phyloP scores from a whole-genome alignment of 2,888 invertebrate species.

The Atrina japonica region DNA sequence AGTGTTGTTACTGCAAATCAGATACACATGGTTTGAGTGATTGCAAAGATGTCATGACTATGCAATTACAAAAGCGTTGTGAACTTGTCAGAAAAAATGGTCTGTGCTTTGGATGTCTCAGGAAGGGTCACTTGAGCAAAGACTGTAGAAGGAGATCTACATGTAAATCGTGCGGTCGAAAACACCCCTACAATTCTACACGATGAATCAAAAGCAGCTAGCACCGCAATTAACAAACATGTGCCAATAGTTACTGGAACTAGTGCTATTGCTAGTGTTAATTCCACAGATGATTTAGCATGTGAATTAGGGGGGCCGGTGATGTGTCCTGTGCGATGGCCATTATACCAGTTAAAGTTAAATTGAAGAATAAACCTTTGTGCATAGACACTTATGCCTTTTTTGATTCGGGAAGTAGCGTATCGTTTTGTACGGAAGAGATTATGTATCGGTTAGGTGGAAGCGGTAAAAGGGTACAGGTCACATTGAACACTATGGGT shows the following conservation, averaged over 20 bases:
- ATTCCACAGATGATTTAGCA: not conserved
- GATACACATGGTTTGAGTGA: not conserved
- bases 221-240: not conserved
- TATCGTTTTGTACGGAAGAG: conserved; percentile 27
- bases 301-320: conserved; percentile 6
- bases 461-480: conserved; percentile 22
- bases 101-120: conserved; percentile 19
- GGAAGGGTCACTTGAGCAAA: conserved; percentile 16
- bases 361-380: conserved; percentile 12
- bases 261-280: not conserved
- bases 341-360: conserved; percentile 24
- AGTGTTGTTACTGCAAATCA: conserved; percentile 15
- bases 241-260: not conserved
- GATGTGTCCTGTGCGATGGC: conserved; percentile 31
- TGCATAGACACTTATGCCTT: conserved; percentile 20
- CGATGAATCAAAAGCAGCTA: conserved; percentile 2
- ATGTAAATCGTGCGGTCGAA: conserved; percentile 3
- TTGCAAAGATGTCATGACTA: not conserved
- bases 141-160: conserved; percentile 6
- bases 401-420: conserved; percentile 25
- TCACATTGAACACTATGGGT: too few species aligned
- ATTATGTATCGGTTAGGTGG: conserved; percentile 21
- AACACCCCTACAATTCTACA: conserved; percentile 24
- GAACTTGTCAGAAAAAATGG: conserved; percentile 14
- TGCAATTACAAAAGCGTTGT: not conserved